phyloP scores from a whole-genome alignment of 2,797 vertebrate species.

The Syncerus caffer region DNA sequence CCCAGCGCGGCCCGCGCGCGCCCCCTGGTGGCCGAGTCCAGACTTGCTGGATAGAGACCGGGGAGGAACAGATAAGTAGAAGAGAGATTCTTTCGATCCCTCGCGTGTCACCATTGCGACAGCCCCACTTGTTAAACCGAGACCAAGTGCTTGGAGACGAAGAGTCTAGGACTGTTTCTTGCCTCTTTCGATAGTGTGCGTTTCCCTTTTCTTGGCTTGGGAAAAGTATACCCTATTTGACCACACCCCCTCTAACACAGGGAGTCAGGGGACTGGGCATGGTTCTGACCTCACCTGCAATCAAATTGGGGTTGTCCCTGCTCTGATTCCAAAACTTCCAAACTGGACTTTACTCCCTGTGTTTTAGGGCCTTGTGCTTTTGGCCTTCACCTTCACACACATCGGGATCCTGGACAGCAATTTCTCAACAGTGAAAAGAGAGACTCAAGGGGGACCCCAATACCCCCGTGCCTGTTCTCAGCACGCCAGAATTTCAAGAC shows the following conservation, averaged over 20 bases:
- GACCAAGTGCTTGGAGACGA: not conserved
- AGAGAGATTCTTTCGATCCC: too few relatives aligned
- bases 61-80: not conserved
- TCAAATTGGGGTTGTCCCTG: not conserved
- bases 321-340: not conserved
- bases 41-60: not conserved
- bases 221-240: not conserved
- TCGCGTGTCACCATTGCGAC: not conserved
- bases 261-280: not conserved
- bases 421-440: not conserved
- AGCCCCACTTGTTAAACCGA: not conserved
- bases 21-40: conserved; percentile 53
- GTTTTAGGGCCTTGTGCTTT: not conserved
- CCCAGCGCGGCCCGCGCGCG: not conserved
- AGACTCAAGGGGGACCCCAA: not conserved
- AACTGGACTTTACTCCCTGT: not conserved
- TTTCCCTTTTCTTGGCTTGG: not conserved
- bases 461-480: not conserved
- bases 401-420: not conserved
- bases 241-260: not conserved
- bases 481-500: not conserved
- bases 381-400: not conserved
- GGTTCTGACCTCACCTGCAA: not conserved
- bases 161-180: not conserved
- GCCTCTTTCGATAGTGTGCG: not conserved